These are phyloP conservation scores for Columbina picui DNA, from an alignment of 2,113 vertebrate genomes.

Conservation along the genomic window DNA sequence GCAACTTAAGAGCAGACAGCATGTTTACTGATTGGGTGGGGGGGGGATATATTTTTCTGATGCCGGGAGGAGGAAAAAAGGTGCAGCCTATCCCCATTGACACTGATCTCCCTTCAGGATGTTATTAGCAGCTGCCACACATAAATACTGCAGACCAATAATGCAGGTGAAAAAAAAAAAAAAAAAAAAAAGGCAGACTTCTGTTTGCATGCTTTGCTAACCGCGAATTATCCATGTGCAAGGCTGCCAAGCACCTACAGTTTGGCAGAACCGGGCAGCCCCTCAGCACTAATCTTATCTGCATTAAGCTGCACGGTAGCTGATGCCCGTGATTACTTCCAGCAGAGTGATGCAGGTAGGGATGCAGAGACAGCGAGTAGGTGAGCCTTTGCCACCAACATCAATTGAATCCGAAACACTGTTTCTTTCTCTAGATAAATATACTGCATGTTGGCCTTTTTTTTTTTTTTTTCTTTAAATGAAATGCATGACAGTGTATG, in stretches of 20 bases:
- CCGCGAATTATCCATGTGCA: slow-evolving; percentile 47
- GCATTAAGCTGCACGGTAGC: slow-evolving; percentile 77
- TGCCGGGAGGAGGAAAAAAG: background rate
- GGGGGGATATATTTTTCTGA: background rate
- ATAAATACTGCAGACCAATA: slow-evolving; percentile 74
- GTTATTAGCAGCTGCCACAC: slow-evolving; percentile 73
- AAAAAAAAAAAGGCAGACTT: background rate
- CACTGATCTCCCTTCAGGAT: slow-evolving; percentile 59
- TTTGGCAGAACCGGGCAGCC: slow-evolving; percentile 61
- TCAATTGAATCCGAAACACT: slow-evolving; percentile 57
- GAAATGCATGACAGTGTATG: slow-evolving; percentile 45
- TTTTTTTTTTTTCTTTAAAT: background rate
- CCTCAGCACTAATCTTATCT: slow-evolving; percentile 74
- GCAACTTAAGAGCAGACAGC: slow-evolving; percentile 58
- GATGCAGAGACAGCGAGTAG: slow-evolving; percentile 73
- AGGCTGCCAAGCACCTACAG: slow-evolving; percentile 59
- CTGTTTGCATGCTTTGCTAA: slow-evolving; percentile 61
- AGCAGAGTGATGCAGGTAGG: slow-evolving; percentile 79
- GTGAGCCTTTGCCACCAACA: slow-evolving; percentile 66
- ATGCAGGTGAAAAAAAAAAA: slow-evolving; percentile 39
- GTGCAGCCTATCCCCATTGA: slow-evolving; percentile 61
- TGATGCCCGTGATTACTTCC: slow-evolving; percentile 78
- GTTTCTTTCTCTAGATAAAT: slow-evolving; percentile 9
- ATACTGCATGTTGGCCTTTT: background rate
- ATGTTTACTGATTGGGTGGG: slow-evolving; percentile 3